Percentiles rank a stretch among this genome's conserved stretches.
These are phyloP conservation scores for Apistogramma diplotaenia DNA, from an alignment of 2,113 vertebrate species.

Conservation along the genomic window DNA sequence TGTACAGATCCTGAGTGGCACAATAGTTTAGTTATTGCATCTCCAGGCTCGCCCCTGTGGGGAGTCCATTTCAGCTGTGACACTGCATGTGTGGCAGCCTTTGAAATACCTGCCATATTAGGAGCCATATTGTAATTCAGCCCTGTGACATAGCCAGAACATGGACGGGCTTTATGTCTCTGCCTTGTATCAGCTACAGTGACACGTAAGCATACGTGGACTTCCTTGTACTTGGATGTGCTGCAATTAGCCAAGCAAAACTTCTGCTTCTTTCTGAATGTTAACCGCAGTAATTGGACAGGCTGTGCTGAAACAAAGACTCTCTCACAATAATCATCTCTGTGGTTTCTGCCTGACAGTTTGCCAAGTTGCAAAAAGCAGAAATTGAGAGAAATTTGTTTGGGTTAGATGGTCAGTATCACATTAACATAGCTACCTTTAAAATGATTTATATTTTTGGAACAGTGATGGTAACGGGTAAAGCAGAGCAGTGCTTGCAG, in stretches of 20 bases:
- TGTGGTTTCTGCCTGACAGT: conserved; percentile 60
- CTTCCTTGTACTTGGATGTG: neutral
- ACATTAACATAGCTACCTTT: neutral
- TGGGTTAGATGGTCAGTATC: conserved; percentile 21
- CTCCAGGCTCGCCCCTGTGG: conserved; percentile 40
- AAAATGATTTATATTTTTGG: conserved; percentile 3
- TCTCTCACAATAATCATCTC: conserved; percentile 50
- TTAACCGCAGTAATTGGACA: conserved; percentile 48
- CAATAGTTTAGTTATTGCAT: conserved; percentile 56
- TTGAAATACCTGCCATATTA: conserved; percentile 53
- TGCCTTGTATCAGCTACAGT: neutral
- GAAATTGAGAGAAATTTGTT: conserved; percentile 38
- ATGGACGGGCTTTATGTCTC: conserved; percentile 21
- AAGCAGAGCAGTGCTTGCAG: neutral
- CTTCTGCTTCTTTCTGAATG: conserved; percentile 42
- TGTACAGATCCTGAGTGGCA: conserved; percentile 30
- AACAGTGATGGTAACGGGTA: neutral
- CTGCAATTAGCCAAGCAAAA: conserved; percentile 65
- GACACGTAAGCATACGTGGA: conserved; percentile 10
- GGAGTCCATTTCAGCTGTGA: conserved; percentile 53
- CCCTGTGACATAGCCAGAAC: conserved; percentile 34
- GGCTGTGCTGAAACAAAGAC: conserved; percentile 59
- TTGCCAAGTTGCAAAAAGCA: conserved; percentile 36
- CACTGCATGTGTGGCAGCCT: conserved; percentile 40
- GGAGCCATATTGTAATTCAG: conserved; percentile 39